Evolutionary conservation across 2,797 vertebrate genomes (phyloP), one percentile per base, ranked within the genome.

Genomic region (Dicrostonyx torquatus): DNA sequence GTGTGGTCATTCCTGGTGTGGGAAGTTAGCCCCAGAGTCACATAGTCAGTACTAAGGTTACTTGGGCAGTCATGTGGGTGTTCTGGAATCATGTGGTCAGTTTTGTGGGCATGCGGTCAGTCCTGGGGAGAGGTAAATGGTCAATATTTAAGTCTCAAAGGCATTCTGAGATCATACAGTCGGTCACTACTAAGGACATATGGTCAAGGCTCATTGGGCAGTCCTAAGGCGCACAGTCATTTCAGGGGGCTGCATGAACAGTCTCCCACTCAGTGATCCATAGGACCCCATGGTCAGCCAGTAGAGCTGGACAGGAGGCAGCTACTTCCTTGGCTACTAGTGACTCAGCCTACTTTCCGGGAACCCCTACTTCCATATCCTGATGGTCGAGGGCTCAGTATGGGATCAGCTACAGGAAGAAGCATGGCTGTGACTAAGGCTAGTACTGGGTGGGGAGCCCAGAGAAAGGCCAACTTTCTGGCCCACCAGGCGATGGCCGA

Each of bases 301-400:
- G 92, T 0, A 1, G 68, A 62, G 50, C 84, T 75, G 96, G 84
- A 68, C 91, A 43, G 84, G 73, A 94, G 91, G 84, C 4, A 5
- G 84, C 87, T 82, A 77, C 94, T 96, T 95, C 95, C 96, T 82
- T 64, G 89, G 93, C 93, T 89, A 70, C 53, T 17, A 50, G 77
- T 96, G 96, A 97, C 90, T 96, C 96, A 31, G 83, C 66, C 48
- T 53, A 0, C 0, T 73, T 96, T 95, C 96, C 95, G 94, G 94
- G 87, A 97, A 87, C 10, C 66, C 62, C 34, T 3, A 0, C 72
- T 18, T 1, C 29, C 1, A 0, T 13, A 68, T 43, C 87, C 34
- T 31, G 45, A 26, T 2, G 55, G 68, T 1, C 0, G 0, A 0
- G 45, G 12, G 53, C 18, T 0, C 0, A 0, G 79, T 5, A n/a